Evolutionary conservation across 1,140 invertebrate species (phyloP).

Genomic region (Phthorimaea operculella): DNA sequence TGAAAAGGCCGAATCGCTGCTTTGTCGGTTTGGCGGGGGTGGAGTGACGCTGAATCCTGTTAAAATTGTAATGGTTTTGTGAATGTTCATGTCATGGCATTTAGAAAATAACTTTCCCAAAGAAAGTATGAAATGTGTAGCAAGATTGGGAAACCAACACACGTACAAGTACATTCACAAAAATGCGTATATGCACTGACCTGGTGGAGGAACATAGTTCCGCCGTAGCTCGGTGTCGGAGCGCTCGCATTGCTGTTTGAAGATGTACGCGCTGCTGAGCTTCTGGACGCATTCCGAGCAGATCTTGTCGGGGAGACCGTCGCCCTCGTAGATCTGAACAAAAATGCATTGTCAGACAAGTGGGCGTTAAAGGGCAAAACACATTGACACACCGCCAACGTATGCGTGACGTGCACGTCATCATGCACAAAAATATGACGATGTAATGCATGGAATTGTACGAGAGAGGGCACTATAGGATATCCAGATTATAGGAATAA

Average conservation of each 20-base stretch:
- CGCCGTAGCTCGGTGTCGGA: conserved; percentile 60
- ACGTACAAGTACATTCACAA: too few species aligned
- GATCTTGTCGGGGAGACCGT: conserved; percentile 64
- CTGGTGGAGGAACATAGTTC: conserved; percentile 60
- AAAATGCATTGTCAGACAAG: neutral
- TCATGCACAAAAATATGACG: too few species aligned
- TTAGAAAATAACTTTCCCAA: too few species aligned
- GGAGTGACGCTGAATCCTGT: conserved; percentile 43
- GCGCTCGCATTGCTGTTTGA: conserved; percentile 65
- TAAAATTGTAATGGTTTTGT: conserved; percentile 10
- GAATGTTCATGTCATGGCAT: neutral
- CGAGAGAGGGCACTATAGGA: too few species aligned
- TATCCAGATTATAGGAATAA: too few species aligned
- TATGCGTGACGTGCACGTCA: too few species aligned
- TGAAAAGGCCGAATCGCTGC: conserved; percentile 61
- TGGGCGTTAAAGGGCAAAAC: too few species aligned
- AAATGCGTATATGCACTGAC: conserved; percentile 19
- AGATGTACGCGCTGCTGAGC: conserved; percentile 62
- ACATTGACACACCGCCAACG: too few species aligned
- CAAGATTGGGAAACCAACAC: too few species aligned
- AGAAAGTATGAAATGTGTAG: too few species aligned
- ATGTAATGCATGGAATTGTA: too few species aligned
- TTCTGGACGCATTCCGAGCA: conserved; percentile 65
- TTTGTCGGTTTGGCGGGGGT: conserved; percentile 47
- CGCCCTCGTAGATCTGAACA: conserved; percentile 57